Percentiles rank a stretch among this genome's conserved stretches.
Conservation (phyloP, 2,888 invertebrate species). For the Microplitis manilae region DNA sequence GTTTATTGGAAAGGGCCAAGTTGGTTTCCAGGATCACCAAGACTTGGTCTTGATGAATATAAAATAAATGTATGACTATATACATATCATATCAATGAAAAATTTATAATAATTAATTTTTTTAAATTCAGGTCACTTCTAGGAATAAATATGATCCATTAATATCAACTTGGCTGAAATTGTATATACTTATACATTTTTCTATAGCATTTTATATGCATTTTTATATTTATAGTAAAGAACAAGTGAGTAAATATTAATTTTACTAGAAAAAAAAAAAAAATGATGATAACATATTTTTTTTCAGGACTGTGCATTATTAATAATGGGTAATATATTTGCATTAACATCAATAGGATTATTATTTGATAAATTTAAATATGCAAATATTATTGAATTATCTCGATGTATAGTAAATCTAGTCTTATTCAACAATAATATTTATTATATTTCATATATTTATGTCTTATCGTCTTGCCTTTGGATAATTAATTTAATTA, state of each 20-base stretch:
- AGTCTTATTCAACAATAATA: slow-evolving; percentile 58
- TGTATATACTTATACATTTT: slow-evolving; percentile 80
- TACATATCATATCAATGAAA: too few relatives aligned
- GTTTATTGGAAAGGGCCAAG: slow-evolving; percentile 89
- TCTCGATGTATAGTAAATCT: slow-evolving; percentile 78
- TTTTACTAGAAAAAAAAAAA: slow-evolving; percentile 12
- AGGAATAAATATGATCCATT: slow-evolving; percentile 80
- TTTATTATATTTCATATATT: slow-evolving; percentile 50
- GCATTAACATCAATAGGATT: slow-evolving; percentile 81
- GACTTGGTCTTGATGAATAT: slow-evolving; percentile 83
- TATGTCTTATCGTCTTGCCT: slow-evolving; percentile 54
- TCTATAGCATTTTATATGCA: slow-evolving; percentile 78
- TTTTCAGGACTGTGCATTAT: slow-evolving; percentile 77
- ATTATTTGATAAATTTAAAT: slow-evolving; percentile 79
- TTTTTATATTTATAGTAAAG: slow-evolving; percentile 77
- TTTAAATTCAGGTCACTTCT: slow-evolving; percentile 74
- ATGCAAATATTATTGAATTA: slow-evolving; percentile 78
- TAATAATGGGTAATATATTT: slow-evolving; percentile 78
- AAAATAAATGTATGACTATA: slow-evolving; percentile 80
- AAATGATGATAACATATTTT: slow-evolving; percentile 12
- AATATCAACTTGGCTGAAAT: slow-evolving; percentile 79
- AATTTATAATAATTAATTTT: slow-evolving; percentile 13
- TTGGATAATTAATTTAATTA: slow-evolving; percentile 55
- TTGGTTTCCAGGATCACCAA: slow-evolving; percentile 86
- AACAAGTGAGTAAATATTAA: slow-evolving; percentile 74